Percentiles rank a stretch among this genome's conserved stretches.
These are phyloP conservation scores for Lepidochrysops patricia DNA, from an alignment of 2,888 invertebrate genomes.

Conservation along the genomic window DNA sequence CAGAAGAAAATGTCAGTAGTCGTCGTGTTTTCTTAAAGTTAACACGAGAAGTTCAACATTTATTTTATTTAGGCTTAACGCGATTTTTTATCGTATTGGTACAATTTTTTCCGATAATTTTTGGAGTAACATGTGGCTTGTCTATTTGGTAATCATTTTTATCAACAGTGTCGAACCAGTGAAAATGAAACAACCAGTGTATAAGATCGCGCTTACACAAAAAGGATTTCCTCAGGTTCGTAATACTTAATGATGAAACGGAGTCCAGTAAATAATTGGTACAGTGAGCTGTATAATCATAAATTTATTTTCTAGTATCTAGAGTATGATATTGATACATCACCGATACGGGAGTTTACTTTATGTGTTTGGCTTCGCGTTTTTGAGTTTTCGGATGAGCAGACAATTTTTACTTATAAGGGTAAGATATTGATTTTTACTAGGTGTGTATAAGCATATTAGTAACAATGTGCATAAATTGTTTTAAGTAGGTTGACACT, in stretches of 20 bases:
- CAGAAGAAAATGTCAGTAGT: conserved; percentile 40
- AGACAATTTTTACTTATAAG: conserved; percentile 56
- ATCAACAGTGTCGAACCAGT: conserved; percentile 33
- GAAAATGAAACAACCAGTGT: conserved; percentile 63
- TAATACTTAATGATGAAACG: background rate
- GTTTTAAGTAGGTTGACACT: too few species aligned
- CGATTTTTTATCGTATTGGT: background rate
- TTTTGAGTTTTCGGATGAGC: conserved; percentile 60
- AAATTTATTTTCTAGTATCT: conserved; percentile 45
- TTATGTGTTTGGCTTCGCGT: conserved; percentile 87
- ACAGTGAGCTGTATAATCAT: too few species aligned
- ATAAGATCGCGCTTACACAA: conserved; percentile 78
- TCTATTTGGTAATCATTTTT: conserved; percentile 28
- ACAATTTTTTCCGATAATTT: background rate
- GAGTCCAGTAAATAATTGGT: too few species aligned
- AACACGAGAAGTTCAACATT: conserved; percentile 27
- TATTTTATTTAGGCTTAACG: background rate
- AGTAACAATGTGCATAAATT: background rate
- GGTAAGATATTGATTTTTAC: conserved; percentile 49
- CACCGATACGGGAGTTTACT: conserved; percentile 86
- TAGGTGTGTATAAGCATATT: background rate
- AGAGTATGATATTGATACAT: conserved; percentile 81
- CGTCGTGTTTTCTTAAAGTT: conserved; percentile 34
- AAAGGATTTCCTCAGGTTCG: conserved; percentile 80
- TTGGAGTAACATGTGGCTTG: conserved; percentile 11